These are phyloP conservation scores for Parapsyche elsis DNA, from an alignment of 1,140 invertebrate genomes.

Conservation along the genomic window DNA sequence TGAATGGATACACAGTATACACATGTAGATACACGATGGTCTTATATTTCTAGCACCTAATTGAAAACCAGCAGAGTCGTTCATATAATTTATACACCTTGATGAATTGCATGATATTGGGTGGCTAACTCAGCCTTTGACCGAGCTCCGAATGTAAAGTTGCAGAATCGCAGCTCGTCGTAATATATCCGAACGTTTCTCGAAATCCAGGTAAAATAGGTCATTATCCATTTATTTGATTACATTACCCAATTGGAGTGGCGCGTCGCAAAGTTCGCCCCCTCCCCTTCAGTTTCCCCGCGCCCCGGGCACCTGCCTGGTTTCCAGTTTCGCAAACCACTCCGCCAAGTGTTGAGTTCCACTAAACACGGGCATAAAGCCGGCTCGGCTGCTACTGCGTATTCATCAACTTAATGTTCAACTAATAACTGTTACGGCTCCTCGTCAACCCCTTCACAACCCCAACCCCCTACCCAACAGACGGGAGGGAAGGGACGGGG, in stretches of 20 bases:
- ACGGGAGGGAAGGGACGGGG: background rate
- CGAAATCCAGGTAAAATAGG: slow-evolving; percentile 42
- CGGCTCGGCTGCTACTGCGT: slow-evolving; percentile 36
- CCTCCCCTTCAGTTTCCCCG: background rate
- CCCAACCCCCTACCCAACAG: background rate
- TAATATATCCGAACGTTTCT: background rate
- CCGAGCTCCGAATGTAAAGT: background rate
- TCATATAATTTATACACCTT: too few species aligned
- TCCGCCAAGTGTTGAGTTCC: slow-evolving; percentile 49
- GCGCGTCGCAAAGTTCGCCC: slow-evolving; percentile 44
- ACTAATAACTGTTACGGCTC: slow-evolving; percentile 53
- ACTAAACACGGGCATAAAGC: slow-evolving; percentile 52
- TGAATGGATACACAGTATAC: too few species aligned
- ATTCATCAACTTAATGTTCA: slow-evolving; percentile 56
- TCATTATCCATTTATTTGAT: slow-evolving; percentile 57
- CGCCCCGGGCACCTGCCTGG: slow-evolving; percentile 15
- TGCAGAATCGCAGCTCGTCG: background rate
- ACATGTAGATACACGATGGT: too few species aligned
- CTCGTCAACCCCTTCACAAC: slow-evolving; percentile 36
- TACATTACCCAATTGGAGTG: slow-evolving; percentile 54
- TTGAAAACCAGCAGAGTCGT: too few species aligned
- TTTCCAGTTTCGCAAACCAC: slow-evolving; percentile 43
- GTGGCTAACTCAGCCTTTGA: background rate
- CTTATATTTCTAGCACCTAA: too few species aligned
- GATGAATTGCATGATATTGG: too few species aligned